A percentile compares a stretch with the other conserved stretches of the same genome.
Conservation (phyloP, 1,140 invertebrate genomes). For the Micrasema minimum region DNA sequence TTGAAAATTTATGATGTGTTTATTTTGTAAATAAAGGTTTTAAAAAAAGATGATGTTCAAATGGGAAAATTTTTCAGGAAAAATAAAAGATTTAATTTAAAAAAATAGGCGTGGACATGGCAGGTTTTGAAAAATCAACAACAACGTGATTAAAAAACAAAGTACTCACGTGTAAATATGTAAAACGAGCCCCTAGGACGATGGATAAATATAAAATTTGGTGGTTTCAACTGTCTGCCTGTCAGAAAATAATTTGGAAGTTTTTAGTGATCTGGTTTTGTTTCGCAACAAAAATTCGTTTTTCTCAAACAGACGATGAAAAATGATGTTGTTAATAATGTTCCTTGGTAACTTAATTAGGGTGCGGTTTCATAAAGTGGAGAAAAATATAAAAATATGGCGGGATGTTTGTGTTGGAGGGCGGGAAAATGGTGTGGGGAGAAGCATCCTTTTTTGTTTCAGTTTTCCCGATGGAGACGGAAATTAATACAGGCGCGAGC, state of each 20-base stretch:
- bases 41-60: too few relatives aligned
- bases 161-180: too few relatives aligned
- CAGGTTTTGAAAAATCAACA: too few relatives aligned
- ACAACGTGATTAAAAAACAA: too few relatives aligned
- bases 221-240: too few relatives aligned
- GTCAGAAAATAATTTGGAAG: neutral
- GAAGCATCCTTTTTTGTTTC: conserved; percentile 49
- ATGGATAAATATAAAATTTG: too few relatives aligned
- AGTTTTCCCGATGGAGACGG: conserved; percentile 44
- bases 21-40: too few relatives aligned
- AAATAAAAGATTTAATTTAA: too few relatives aligned
- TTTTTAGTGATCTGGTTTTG: neutral
- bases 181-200: too few relatives aligned
- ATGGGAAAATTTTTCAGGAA: too few relatives aligned
- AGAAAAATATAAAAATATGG: conserved; percentile 20
- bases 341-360: conserved; percentile 35
- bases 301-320: conserved; percentile 33
- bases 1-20: too few relatives aligned
- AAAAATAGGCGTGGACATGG: too few relatives aligned
- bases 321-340: conserved; percentile 35
- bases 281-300: conserved; percentile 18
- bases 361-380: conserved; percentile 32
- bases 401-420: neutral
- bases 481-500: conserved; percentile 48
- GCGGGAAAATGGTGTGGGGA: neutral